Conservation (phyloP, 2,888 invertebrate genomes). For the Liposcelis brunnea region DNA sequence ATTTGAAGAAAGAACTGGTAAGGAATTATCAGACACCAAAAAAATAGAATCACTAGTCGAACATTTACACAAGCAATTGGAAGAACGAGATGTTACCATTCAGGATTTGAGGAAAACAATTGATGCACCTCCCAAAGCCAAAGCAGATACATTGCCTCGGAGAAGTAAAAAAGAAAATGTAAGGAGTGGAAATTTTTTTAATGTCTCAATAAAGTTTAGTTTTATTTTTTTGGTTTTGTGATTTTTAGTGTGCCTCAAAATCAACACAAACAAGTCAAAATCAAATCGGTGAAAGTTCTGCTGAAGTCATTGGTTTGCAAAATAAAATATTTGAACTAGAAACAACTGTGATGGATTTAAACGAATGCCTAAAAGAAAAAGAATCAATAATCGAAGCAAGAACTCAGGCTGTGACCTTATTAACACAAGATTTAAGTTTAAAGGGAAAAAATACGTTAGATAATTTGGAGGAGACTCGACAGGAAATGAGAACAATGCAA, state of each 20-base stretch:
- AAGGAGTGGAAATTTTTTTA: not conserved
- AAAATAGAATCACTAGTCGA: conserved; percentile 29
- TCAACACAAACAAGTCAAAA: conserved; percentile 6
- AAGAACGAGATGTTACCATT: conserved; percentile 25
- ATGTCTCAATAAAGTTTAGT: not conserved
- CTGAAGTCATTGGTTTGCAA: conserved; percentile 26
- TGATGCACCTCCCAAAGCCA: conserved; percentile 19
- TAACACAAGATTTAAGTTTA: conserved; percentile 52
- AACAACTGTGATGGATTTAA: conserved; percentile 57
- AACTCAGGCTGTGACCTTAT: conserved; percentile 57
- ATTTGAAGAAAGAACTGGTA: conserved; percentile 26
- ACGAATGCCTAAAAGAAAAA: conserved; percentile 66
- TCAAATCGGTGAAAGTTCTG: not conserved
- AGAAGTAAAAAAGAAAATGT: not conserved
- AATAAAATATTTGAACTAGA: conserved; percentile 59
- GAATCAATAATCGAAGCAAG: conserved; percentile 68
- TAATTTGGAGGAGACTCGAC: conserved; percentile 59
- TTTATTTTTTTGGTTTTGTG: not conserved
- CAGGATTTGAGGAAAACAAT: conserved; percentile 20
- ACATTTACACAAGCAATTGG: conserved; percentile 29
- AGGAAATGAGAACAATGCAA: conserved; percentile 67
- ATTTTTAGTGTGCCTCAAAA: conserved; percentile 1
- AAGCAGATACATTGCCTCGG: conserved; percentile 14
- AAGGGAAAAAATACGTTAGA: conserved; percentile 42
- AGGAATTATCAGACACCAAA: conserved; percentile 25